Conservation (phyloP, 2,113 vertebrate genomes). For the Psophia crepitans region DNA sequence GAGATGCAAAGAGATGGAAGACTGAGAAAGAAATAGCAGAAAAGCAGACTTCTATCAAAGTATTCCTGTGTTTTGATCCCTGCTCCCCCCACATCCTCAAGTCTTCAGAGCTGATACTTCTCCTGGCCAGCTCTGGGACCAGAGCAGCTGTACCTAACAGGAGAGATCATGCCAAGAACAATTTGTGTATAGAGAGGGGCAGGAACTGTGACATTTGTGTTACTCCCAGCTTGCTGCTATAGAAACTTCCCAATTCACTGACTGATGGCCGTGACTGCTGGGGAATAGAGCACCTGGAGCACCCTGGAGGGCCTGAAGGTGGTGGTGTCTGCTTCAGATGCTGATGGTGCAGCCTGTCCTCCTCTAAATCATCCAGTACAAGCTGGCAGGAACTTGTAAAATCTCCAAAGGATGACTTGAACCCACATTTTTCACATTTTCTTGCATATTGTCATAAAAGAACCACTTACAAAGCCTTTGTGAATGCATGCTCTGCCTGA, state of each 20-base stretch:
- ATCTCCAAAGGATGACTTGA: not conserved
- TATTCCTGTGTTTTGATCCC: not conserved
- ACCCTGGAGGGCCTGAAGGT: not conserved
- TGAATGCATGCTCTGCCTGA: not conserved
- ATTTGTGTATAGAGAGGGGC: not conserved
- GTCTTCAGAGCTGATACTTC: not conserved
- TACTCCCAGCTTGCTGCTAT: not conserved
- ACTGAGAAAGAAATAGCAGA: not conserved
- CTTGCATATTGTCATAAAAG: not conserved
- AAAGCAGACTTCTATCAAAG: not conserved
- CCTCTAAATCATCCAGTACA: not conserved
- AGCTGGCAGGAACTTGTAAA: not conserved
- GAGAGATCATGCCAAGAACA: accelerated
- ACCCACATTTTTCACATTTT: not conserved
- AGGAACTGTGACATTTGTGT: not conserved
- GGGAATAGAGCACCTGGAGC: not conserved
- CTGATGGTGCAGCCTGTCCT: not conserved
- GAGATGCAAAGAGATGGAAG: not conserved
- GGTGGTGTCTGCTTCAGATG: not conserved
- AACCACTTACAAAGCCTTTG: not conserved
- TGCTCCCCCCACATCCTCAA: not conserved
- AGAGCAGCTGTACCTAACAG: not conserved
- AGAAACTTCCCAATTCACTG: not conserved
- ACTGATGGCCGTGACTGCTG: not conserved
- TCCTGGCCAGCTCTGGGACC: not conserved